Conservation (phyloP, 2,888 invertebrate genomes). For the Nomada lathburiana region DNA sequence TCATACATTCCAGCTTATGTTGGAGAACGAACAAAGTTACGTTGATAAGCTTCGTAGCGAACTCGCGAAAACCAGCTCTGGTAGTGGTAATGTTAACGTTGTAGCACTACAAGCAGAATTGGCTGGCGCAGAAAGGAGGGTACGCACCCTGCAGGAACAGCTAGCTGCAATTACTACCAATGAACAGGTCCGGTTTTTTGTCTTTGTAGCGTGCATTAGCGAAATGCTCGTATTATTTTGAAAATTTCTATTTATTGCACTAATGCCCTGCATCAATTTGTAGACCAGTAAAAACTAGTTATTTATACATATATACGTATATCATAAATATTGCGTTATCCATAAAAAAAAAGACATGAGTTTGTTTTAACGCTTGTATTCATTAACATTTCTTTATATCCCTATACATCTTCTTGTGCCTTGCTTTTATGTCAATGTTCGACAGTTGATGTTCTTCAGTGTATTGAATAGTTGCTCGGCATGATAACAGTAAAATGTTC, state of each 20-base stretch:
- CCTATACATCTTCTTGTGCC: slow-evolving; percentile 47
- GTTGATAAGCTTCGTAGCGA: slow-evolving; percentile 91
- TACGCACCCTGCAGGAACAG: slow-evolving; percentile 87
- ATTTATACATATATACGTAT: slow-evolving; percentile 31
- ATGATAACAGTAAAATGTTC: slow-evolving; percentile 45
- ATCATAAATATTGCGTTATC: slow-evolving; percentile 29
- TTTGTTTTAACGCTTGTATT: slow-evolving; percentile 48
- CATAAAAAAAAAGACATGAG: slow-evolving; percentile 13
- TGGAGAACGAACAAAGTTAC: slow-evolving; percentile 94
- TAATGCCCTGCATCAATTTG: slow-evolving; percentile 52
- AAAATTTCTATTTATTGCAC: slow-evolving; percentile 43
- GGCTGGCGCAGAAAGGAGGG: slow-evolving; percentile 87
- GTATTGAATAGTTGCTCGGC: slow-evolving; percentile 49
- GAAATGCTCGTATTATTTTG: slow-evolving; percentile 24
- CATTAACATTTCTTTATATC: slow-evolving; percentile 54
- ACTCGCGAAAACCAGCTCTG: slow-evolving; percentile 85
- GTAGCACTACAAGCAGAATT: slow-evolving; percentile 85
- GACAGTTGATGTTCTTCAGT: slow-evolving; percentile 40
- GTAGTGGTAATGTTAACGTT: slow-evolving; percentile 81
- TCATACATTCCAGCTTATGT: slow-evolving; percentile 94
- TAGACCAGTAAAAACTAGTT: slow-evolving; percentile 40
- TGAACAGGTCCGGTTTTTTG: slow-evolving; percentile 76
- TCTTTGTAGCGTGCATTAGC: slow-evolving; percentile 26
- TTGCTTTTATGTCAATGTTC: slow-evolving; percentile 51
- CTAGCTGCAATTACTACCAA: slow-evolving; percentile 82